Base-by-base conservation (phyloP, 1,140 invertebrate species). In the Amphibalanus amphitrite region DNA sequence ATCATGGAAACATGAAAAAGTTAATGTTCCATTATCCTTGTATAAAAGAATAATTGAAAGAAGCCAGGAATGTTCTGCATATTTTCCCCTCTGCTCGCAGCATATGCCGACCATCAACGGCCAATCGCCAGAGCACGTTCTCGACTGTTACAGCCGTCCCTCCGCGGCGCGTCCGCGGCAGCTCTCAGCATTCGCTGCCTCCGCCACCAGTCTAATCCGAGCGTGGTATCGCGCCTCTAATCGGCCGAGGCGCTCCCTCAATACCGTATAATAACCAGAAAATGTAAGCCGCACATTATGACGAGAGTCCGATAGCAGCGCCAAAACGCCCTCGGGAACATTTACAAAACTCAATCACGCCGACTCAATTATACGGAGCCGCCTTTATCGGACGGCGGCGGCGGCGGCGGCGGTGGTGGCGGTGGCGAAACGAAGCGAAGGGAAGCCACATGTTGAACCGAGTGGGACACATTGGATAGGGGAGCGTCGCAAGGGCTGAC, bases 201-300 rank as follows among this genome's bases (percentile, higher is more conserved):
- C 13, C 23, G 13, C 47, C 47, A 59, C 20, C 47, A 59, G 47
- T 59, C 47, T 59, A 59, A 59, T 59, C 47, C 47, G 47, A 20
- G 10, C 10, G 10, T 20, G 47, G 10, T 59, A 59, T 59, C 47
- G 47, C 47, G 23, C 47, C 23, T 20, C 47, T 59, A 59, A 59
- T 59, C 47, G 47, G 13, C 47, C 13, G 10, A 8, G 47, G 6
- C 47, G 47, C 47, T 59, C 47, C 47, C 47, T 59, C 47, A 59
- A 59, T 59, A 59, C 47, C 47, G 47, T 59, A 59, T 59, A 59
- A 59, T 59, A 59, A 59, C 47, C 47, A 59, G 47, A 59, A 59
- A 59, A 59, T 59, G 47, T 59, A 59, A 59, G 47, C 47, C 47
- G 47, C 47, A 59, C 47, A 59, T 59, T 59, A 59, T 59, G 47